Base-by-base conservation (phyloP, 2,113 vertebrate species). In the Oreotrochilus melanogaster region DNA sequence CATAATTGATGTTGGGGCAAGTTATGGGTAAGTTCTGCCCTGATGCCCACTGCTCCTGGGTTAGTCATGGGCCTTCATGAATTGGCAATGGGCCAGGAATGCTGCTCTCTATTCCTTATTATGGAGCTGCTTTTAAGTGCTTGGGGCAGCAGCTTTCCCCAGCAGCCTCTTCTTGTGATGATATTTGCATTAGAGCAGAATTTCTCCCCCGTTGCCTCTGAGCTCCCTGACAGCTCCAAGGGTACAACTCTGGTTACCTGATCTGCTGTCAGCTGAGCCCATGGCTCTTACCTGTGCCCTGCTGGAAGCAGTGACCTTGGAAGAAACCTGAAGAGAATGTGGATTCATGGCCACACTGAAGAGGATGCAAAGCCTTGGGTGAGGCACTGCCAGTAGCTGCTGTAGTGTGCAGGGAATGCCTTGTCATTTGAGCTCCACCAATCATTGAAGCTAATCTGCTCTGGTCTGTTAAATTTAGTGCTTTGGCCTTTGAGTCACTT, bases 61-160 rank as follows among this genome's bases (percentile, higher is more conserved):
- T 98, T 97, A 96, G 98, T 98, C 89, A 98, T 88, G 70, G n/a
- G 4, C 48, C 67, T 18, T 79, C 79, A 91, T 97, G 88, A 95
- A 97, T 98, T 98, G 97, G 75, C 95, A 84, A 98, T 95, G 81
- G 93, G 14, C 62, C 0, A 1, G 92, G 79, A 93, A 88, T 75
- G 88, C 92, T 86, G 70, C 60, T 10, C 73, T 89, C 95, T 93
- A 1, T 97, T 95, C 69, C 96, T 90, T 80, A 64, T 22, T 80
- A 64, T 22, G 71, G 53, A 64, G 67, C 89, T 91, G 69, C 51
- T 74, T 54, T 28, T 18, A 65, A 89, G 70, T 76, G 92, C 80
- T 51, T 51, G 27, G 57, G 72, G 6, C 57, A 78, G 69, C 3
- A 8, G 47, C 79, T 82, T 54, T 83, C 57, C 39, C 43, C 5